A percentile compares a stretch with the other conserved stretches of the same genome.
These are phyloP conservation scores for Leptopterna dolabrata DNA, from an alignment of 2,888 invertebrate genomes.

Conservation along the genomic window DNA sequence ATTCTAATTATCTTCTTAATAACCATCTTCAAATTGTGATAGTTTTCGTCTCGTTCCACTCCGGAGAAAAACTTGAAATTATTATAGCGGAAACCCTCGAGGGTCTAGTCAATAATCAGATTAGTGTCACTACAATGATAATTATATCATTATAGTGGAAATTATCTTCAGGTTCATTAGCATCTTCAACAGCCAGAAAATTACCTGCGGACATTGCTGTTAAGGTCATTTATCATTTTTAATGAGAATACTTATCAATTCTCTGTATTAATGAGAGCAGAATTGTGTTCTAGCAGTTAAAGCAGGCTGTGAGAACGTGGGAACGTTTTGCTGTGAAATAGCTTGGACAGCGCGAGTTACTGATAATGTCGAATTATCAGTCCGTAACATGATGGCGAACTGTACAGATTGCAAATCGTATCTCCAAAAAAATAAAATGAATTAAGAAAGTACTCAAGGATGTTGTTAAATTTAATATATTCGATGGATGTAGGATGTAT, in stretches of 20 bases:
- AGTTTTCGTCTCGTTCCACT: not conserved
- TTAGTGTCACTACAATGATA: not conserved
- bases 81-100: not conserved
- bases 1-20: not conserved
- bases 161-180: not conserved
- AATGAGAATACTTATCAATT: not conserved
- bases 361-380: no score
- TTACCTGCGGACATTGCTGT: not conserved
- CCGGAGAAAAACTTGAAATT: not conserved
- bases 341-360: no score
- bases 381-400: no score
- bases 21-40: not conserved
- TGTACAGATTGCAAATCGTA: no score
- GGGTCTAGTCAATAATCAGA: not conserved
- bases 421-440: no score
- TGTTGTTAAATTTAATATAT: no score
- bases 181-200: not conserved
- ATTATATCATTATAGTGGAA: not conserved
- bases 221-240: not conserved
- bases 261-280: not conserved
- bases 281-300: no score
- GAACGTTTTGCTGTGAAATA: no score
- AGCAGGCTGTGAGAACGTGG: no score
- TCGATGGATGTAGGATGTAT: no score
- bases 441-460: no score